These are phyloP conservation scores for Dendrolimus kikuchii DNA, from an alignment of 1,140 invertebrate genomes.

Conservation along the genomic window DNA sequence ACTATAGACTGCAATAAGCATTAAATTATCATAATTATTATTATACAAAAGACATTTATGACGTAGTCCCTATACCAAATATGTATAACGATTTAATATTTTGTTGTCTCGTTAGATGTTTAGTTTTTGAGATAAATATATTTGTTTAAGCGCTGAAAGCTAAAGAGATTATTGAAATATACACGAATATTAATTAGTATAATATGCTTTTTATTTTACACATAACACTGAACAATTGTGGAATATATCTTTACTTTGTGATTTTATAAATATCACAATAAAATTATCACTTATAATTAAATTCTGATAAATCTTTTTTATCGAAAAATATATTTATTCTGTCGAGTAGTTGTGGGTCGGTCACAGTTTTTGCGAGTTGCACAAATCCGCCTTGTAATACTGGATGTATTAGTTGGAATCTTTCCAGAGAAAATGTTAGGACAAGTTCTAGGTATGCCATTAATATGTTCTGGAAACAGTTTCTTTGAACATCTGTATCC, in stretches of 20 bases:
- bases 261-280: slow-evolving; percentile 41
- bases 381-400: slow-evolving; percentile 71
- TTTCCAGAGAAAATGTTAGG: slow-evolving; percentile 70
- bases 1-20: slow-evolving; percentile 46
- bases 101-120: slow-evolving; percentile 56
- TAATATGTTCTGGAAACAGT: slow-evolving; percentile 73
- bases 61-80: slow-evolving; percentile 58
- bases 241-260: slow-evolving; percentile 47
- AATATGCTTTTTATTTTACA: slow-evolving; percentile 51
- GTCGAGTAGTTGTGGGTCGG: slow-evolving; percentile 63
- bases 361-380: slow-evolving; percentile 71
- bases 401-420: slow-evolving; percentile 68
- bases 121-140: slow-evolving; percentile 28
- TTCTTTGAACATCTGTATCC: slow-evolving; percentile 73
- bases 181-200: slow-evolving; percentile 29
- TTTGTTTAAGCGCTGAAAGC: slow-evolving; percentile 40
- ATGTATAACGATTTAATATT: slow-evolving; percentile 39
- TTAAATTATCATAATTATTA: slow-evolving; percentile 28
- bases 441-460: slow-evolving; percentile 75
- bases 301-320: slow-evolving; percentile 56
- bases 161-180: slow-evolving; percentile 43
- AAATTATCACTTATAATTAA: slow-evolving; percentile 56
- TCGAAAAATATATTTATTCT: slow-evolving; percentile 68
- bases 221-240: slow-evolving; percentile 45
- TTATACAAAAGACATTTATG: slow-evolving; percentile 56